Percentiles rank a stretch among this genome's conserved stretches.
phyloP scores from a whole-genome alignment of 1,140 invertebrate species.

The Brachionus manjavacas region DNA sequence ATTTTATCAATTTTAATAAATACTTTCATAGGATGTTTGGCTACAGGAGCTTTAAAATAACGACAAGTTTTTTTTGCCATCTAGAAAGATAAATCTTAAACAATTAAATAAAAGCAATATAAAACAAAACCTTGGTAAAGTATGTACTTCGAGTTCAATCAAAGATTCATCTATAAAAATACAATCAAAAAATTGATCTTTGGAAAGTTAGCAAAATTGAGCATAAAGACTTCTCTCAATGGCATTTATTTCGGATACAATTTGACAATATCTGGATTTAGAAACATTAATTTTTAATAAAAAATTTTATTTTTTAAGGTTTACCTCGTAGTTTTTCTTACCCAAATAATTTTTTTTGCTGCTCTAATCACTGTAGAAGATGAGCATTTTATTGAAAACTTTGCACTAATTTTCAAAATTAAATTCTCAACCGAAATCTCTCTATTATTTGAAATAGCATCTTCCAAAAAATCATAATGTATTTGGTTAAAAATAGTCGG shows the following conservation, averaged over 20 bases:
- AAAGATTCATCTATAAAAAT: conserved; percentile 16
- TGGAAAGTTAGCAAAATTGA: background rate
- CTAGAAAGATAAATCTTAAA: background rate
- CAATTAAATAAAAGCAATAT: background rate
- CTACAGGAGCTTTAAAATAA: background rate
- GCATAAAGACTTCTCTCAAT: background rate
- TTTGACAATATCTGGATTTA: background rate
- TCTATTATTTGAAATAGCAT: conserved; percentile 11
- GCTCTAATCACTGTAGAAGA: background rate
- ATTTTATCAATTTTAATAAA: background rate
- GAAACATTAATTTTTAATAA: background rate
- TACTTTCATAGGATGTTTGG: background rate
- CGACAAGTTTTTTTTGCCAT: conserved; percentile 11
- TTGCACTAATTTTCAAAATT: background rate
- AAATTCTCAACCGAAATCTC: background rate
- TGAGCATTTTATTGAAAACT: background rate
- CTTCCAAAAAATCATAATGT: conserved; percentile 10
- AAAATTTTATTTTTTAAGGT: background rate
- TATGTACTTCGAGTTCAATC: conserved; percentile 3
- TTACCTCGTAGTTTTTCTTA: conserved; percentile 1
- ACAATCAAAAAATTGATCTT: conserved; percentile 4
- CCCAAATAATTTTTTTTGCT: background rate
- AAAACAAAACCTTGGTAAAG: conserved; percentile 3
- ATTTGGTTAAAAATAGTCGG: background rate
- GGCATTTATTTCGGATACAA: conserved; percentile 1